Conservation (phyloP, 2,888 invertebrate genomes). For the Temnothorax rugatulus region DNA sequence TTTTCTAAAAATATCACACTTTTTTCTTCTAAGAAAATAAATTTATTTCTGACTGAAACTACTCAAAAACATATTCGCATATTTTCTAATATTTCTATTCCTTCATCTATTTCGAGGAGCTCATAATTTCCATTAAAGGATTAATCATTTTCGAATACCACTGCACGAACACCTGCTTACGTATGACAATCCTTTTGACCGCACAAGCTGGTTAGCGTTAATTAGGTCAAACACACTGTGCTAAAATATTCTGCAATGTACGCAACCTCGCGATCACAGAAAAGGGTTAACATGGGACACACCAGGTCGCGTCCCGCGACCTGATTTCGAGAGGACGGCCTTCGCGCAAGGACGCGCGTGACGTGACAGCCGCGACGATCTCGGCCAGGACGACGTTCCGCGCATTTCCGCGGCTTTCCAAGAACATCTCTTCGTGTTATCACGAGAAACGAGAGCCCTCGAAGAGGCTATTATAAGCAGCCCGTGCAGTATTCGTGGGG, state of each 20-base stretch:
- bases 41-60: not conserved
- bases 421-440: not conserved
- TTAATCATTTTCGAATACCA: slow-evolving; percentile 2
- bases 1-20: not conserved
- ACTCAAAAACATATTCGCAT: not conserved
- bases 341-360: slow-evolving; percentile 47
- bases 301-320: slow-evolving; percentile 25
- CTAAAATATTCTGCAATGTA: slow-evolving; percentile 4
- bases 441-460: not conserved
- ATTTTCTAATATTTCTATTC: not conserved
- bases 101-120: not conserved
- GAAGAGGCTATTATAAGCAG: not conserved
- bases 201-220: not conserved
- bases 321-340: slow-evolving; percentile 34
- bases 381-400: slow-evolving; percentile 25
- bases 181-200: not conserved
- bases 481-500: not conserved
- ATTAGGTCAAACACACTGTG: slow-evolving; percentile 30
- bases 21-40: not conserved
- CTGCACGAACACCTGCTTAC: not conserved
- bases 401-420: slow-evolving; percentile 10
- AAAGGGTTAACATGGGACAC: not conserved
- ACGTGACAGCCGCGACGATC: slow-evolving; percentile 30
- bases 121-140: not conserved
- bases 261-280: not conserved